Evolutionary conservation across 1,140 invertebrate species (phyloP), one percentile per base, ranked within the genome.

Genomic region (Aphelenchoides fujianensis): DNA sequence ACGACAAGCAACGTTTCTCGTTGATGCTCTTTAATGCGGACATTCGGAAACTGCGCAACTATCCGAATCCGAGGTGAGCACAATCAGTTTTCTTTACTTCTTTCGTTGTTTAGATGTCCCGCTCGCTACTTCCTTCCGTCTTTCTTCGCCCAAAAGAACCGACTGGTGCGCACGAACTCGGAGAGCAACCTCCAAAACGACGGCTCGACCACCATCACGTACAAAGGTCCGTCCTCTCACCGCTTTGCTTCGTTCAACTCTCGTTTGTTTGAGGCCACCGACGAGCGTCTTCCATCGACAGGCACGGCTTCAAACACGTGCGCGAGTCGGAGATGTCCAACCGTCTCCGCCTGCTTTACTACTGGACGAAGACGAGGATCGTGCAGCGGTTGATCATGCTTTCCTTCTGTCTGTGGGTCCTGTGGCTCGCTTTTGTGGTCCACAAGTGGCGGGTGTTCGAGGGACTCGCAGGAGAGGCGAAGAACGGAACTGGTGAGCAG

Each of bases 11-110:
- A 37, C 54, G 70, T 1, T 72, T 76, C 52, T 74, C 74, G 3
- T 19, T 76, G 52, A 71, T 82, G 74, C 68, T 81, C 12, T 74
- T 81, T 48, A 70, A 74, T n/a, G 63, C 69, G 7, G 77, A 81
- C 27, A 79, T 82, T 32, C 71, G 74, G 19, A 48, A 73, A 5
- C 57, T 81, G n/a, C 68, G 72, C 30, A 74, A 79, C 32, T 81
- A 80, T 57, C 76, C 77, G 1, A 68, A 57, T 0, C 68, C 77
- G n/a, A 34, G 30, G 78, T 77, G 74, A 74, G 69, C 31, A 5
- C 23, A 70, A 3, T 30, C 2, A 76, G 53, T 52, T 1, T 57
- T 34, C 3, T 57, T 31, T 79, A 52, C 30, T 57, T 41, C 9
- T 74, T 31, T 28, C 28, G 2, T 19, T 12, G 63, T 57, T 66